Conservation (phyloP, 2,113 vertebrate genomes). For the Typhlomys cinereus region DNA sequence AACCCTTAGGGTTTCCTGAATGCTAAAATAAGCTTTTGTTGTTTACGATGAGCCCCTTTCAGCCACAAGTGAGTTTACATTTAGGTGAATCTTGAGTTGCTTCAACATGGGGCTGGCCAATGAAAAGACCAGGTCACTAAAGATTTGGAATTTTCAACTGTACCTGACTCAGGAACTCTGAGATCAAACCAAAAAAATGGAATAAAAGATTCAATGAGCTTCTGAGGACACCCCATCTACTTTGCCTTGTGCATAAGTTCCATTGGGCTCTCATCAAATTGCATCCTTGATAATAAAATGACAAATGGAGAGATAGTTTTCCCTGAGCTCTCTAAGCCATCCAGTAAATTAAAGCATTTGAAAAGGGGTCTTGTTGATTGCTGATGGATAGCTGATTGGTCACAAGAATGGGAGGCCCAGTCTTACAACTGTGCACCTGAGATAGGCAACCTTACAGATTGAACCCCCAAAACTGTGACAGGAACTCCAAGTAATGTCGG, state of each 20-base stretch:
- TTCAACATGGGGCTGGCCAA: background rate
- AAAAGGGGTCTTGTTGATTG: background rate
- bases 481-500: background rate
- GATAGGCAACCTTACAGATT: background rate
- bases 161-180: background rate
- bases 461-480: background rate
- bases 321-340: background rate
- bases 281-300: background rate
- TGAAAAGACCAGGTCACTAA: background rate
- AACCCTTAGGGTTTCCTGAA: background rate
- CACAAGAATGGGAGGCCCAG: background rate
- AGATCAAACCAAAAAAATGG: background rate
- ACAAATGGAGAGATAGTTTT: background rate
- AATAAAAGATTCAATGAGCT: background rate
- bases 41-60: background rate
- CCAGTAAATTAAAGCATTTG: background rate
- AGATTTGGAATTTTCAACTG: background rate
- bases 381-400: background rate
- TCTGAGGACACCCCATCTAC: too few species aligned
- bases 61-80: background rate
- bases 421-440: background rate
- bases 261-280: background rate
- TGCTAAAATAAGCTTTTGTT: too few species aligned
- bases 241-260: too few species aligned
- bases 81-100: background rate